Percentiles rank a stretch among this genome's conserved stretches.
Conservation (phyloP, 2,888 invertebrate genomes). For the Scaptomyza flava region DNA sequence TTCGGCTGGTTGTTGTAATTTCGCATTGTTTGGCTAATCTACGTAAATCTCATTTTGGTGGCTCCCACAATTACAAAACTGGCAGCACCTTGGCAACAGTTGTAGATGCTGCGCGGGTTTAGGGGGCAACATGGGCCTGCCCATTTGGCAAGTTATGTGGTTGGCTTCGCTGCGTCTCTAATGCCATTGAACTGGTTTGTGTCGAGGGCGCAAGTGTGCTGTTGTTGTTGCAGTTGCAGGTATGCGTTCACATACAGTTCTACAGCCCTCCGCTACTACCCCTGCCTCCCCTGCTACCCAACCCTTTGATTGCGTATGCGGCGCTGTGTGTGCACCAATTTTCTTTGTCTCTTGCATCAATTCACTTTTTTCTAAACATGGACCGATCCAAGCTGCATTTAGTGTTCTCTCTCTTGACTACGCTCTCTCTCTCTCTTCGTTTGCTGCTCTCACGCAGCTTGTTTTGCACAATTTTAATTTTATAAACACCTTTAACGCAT, state of each 20-base stretch:
- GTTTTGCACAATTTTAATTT: constrained; percentile 79
- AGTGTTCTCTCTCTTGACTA: background rate
- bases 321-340: constrained; percentile 66
- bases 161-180: constrained; percentile 62
- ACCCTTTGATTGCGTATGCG: constrained; percentile 36
- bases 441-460: constrained; percentile 62
- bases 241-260: constrained; percentile 40
- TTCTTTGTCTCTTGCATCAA: constrained; percentile 74
- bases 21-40: constrained; percentile 78
- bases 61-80: constrained; percentile 75
- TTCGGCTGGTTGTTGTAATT: constrained; percentile 58
- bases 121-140: constrained; percentile 64
- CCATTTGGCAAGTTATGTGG: constrained; percentile 75
- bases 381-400: constrained; percentile 23
- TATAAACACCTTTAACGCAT: constrained; percentile 80
- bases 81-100: constrained; percentile 9
- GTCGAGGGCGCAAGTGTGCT: constrained; percentile 69
- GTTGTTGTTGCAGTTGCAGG: constrained; percentile 42
- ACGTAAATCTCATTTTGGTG: constrained; percentile 71
- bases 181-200: constrained; percentile 75
- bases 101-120: background rate
- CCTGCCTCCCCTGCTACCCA: background rate
- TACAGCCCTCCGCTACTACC: background rate
- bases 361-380: constrained; percentile 76
- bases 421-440: constrained; percentile 5